A percentile compares a stretch with the other conserved stretches of the same genome.
Evolutionary conservation across 2,888 invertebrate species (phyloP).

Genomic region (Polyploca ridens): DNA sequence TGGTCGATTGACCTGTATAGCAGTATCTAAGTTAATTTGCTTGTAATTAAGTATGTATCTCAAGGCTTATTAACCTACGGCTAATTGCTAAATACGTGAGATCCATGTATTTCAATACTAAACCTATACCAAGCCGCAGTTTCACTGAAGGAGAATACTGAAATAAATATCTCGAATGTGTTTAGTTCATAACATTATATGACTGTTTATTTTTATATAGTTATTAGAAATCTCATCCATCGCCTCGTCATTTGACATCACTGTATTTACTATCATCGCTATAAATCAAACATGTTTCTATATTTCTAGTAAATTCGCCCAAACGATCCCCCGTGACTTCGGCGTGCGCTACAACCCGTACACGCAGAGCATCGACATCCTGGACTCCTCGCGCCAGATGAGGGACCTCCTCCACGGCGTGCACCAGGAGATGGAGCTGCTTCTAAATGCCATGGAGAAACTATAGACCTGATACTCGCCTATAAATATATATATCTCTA

Average conservation of each 20-base stretch:
- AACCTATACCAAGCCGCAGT: too few relatives aligned
- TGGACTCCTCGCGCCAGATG: conserved; percentile 96
- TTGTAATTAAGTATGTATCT: not conserved
- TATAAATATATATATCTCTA: too few relatives aligned
- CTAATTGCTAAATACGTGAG: not conserved
- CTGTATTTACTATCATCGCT: not conserved
- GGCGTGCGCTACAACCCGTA: conserved; percentile 98
- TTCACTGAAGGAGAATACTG: too few relatives aligned
- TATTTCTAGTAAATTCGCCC: conserved; percentile 93
- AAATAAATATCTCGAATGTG: too few relatives aligned
- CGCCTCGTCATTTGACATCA: too few relatives aligned
- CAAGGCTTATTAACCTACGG: too few relatives aligned
- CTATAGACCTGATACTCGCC: conserved; percentile 64
- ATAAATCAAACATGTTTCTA: not conserved
- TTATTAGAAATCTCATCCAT: too few relatives aligned
- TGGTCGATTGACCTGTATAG: not conserved
- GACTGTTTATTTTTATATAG: too few relatives aligned
- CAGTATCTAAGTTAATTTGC: not conserved
- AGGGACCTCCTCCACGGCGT: conserved; percentile 92
- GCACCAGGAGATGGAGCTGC: conserved; percentile 90
- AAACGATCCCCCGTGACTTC: conserved; percentile 96
- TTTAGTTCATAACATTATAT: too few relatives aligned
- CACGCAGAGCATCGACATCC: conserved; percentile 96
- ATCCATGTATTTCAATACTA: too few relatives aligned
- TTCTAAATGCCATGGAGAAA: conserved; percentile 91